phyloP scores from a whole-genome alignment of 37 sponge, comb jelly and placozoan genomes.

The Theonella swinhoei region DNA sequence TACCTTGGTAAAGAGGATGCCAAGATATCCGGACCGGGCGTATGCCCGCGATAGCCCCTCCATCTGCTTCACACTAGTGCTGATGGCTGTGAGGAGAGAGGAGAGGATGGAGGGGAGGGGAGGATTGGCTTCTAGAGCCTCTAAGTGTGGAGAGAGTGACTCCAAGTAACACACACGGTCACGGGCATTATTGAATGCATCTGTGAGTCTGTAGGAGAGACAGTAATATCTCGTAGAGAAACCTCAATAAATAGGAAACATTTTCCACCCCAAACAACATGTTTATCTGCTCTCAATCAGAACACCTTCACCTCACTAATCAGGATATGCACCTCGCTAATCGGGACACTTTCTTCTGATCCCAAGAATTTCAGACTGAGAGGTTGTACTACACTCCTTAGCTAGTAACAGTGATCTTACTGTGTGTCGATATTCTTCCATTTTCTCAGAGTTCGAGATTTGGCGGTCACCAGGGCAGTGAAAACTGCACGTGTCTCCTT shows the following conservation, averaged over 20 bases:
- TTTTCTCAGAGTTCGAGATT: constrained; percentile 80
- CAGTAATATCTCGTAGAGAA: too few relatives aligned
- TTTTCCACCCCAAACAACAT: background rate
- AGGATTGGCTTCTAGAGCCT: constrained; percentile 63
- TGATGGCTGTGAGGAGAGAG: constrained; percentile 44
- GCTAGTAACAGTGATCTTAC: constrained; percentile 32
- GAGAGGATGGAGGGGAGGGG: constrained; percentile 19
- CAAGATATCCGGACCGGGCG: constrained; percentile 85
- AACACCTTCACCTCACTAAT: too few relatives aligned
- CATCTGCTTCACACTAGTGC: constrained; percentile 48
- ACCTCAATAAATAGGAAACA: too few relatives aligned
- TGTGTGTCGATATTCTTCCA: constrained; percentile 80
- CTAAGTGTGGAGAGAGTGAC: constrained; percentile 64
- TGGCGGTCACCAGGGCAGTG: constrained; percentile 66
- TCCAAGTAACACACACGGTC: constrained; percentile 82
- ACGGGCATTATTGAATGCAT: constrained; percentile 84
- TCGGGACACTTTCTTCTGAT: too few relatives aligned
- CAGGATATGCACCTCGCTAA: too few relatives aligned
- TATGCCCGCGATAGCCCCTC: constrained; percentile 76
- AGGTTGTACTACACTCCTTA: too few relatives aligned
- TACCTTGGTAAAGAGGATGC: constrained; percentile 84
- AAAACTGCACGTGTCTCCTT: constrained; percentile 82
- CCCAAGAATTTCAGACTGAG: background rate
- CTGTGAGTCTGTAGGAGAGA: constrained; percentile 63
- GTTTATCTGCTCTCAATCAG: background rate